Base-by-base conservation (phyloP, 2,113 vertebrate genomes). In the Rhodinocichla rosea region DNA sequence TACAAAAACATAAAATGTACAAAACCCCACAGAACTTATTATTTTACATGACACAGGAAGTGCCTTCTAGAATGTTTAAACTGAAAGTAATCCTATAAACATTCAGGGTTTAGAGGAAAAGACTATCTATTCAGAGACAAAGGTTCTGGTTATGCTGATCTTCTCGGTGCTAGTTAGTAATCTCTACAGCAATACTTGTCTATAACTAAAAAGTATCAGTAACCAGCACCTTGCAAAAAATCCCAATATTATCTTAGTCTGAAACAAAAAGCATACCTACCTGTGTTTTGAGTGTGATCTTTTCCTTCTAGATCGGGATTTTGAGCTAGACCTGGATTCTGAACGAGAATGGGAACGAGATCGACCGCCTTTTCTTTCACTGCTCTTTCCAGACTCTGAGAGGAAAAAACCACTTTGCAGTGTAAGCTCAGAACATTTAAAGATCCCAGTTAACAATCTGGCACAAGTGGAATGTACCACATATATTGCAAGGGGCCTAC, bases 221-320 rank as follows among this genome's bases (percentile, higher is more conserved):
- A 60, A 74, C 8, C 13, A 71, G 2, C 24, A 68, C 7, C 24
- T 50, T 2, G 16, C 15, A 68, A 55, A 63, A 76, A 92, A 15
- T n/a, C 42, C n/a, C 16, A 76, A 5, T 52, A 33, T 12, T 12
- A 88, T 56, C 45, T 86, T 62, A 88, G 50, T 59, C 26, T 7
- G 47, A 89, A 96, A 90, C 7, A 47, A 59, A 84, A 93, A 18
- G 1, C 35, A 83, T 6, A 93, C 97, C 60, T 90, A 99, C 99
- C 99, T 99, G 98, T 98, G 98, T 95, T 98, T 99, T 53, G 99
- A 99, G 33, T 96, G 98, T 35, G 99, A 99, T 73, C 98, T 98
- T 97, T 98, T 99, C 97, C 98, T 98, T 90, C 98, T 97, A 89
- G 98, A 98, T 90, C 94, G 98, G 64, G 98, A 98, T 95, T 97